phyloP scores from a whole-genome alignment of 2,888 invertebrate genomes.

The Orthonevra nobilis region DNA sequence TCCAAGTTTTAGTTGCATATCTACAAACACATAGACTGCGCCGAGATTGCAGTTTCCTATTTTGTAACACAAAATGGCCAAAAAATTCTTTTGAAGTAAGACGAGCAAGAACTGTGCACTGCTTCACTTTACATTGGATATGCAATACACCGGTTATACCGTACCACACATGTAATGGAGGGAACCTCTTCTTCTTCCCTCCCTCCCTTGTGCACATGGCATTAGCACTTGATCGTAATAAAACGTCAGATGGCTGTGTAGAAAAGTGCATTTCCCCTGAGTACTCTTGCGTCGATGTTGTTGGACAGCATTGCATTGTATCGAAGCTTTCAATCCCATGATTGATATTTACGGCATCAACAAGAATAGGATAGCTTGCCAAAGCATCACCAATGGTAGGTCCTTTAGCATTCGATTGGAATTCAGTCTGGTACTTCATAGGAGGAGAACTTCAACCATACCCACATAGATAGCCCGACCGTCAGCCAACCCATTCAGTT shows the following conservation, averaged over 20 bases:
- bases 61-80: conserved; percentile 25
- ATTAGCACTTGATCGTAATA: conserved; percentile 54
- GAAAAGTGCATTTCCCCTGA: neutral
- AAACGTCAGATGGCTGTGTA: conserved; percentile 21
- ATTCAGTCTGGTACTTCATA: conserved; percentile 45
- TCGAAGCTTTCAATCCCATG: conserved; percentile 57
- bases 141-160: neutral
- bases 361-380: conserved; percentile 21
- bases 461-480: conserved; percentile 22
- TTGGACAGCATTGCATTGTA: conserved; percentile 25
- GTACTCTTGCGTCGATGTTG: neutral
- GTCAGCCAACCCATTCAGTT: conserved; percentile 9
- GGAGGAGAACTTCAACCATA: conserved; percentile 13
- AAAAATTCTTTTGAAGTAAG: conserved; percentile 37
- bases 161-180: neutral
- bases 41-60: conserved; percentile 30
- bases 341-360: conserved; percentile 64
- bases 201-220: conserved; percentile 48
- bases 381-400: neutral
- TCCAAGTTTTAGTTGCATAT: neutral
- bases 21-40: neutral
- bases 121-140: neutral
- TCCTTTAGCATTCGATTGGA: conserved; percentile 27
- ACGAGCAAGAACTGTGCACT: no score
- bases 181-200: no score